Evolutionary conservation across 2,113 vertebrate genomes (phyloP), one percentile per base, ranked within the genome.

Genomic region (Egretta garzetta): DNA sequence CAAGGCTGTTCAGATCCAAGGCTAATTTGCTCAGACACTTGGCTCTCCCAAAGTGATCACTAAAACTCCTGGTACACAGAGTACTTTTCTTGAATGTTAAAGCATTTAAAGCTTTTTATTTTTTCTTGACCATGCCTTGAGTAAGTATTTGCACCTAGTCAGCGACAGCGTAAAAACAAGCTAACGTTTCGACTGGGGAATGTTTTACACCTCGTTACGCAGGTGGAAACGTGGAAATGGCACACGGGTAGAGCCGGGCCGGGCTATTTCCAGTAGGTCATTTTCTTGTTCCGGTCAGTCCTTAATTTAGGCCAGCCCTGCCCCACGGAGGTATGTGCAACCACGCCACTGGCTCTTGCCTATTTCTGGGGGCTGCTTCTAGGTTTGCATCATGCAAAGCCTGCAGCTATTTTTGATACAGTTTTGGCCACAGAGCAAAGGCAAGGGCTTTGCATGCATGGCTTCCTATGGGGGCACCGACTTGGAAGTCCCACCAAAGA

Each of bases 21-120:
- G 91, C 96, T 97, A 95, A 96, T 95, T 97, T 97, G 86, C 80
- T 97, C 96, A 97, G 93, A 83, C 79, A 5, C 77, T 94, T 95
- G 95, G 87, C 97, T 91, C 87, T 95, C 95, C 93, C 89, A 47
- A 60, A 94, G 50, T 50, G 89, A 95, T 95, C 91, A 12, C 91
- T 96, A 94, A 74, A 92, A 86, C 88, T 97, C 90, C 72, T 84
- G 88, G 97, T 95, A 96, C 95, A 96, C 83, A 32, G 56, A 95
- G 96, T 96, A 91, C 94, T 96, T 96, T 92, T 89, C 90, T 66
- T 77, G 94, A 96, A 93, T 96, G 91, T 87, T 95, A 92, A 97
- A 95, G 80, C 86, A 87, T 89, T 97, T 90, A 92, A 79, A 88
- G 91, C 8, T 59, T 27, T 43, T 2, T 50, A 10, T 17, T 23